Conservation (phyloP, 2,797 vertebrate genomes). For the Malacoraja senta region DNA sequence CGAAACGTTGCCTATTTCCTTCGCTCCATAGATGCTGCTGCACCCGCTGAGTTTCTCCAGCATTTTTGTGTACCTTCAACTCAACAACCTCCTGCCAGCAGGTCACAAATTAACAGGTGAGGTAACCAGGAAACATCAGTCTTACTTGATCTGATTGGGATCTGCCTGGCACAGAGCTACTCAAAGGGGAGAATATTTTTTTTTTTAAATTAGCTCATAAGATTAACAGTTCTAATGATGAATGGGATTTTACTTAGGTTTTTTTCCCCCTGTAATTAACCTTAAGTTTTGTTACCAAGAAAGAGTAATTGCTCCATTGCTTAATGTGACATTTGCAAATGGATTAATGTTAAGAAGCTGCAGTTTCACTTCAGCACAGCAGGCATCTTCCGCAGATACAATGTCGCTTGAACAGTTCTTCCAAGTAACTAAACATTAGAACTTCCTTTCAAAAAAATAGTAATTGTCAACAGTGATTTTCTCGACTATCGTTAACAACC, state of each 20-base stretch:
- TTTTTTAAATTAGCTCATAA: not conserved
- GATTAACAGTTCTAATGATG: not conserved
- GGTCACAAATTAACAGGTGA: not conserved
- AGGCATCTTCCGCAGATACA: not conserved
- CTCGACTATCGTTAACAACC: not conserved
- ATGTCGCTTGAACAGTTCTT: not conserved
- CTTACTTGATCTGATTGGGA: not conserved
- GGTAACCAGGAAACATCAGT: not conserved
- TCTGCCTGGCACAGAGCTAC: not conserved
- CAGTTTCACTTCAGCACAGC: not conserved
- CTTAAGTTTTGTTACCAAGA: not conserved
- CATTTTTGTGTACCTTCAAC: too few species aligned
- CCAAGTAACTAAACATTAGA: not conserved
- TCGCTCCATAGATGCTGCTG: too few species aligned
- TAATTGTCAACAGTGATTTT: not conserved
- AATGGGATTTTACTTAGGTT: not conserved
- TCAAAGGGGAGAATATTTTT: not conserved
- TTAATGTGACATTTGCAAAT: not conserved
- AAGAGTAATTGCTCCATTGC: not conserved
- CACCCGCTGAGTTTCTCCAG: too few species aligned
- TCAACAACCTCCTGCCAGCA: not conserved
- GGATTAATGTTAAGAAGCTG: not conserved
- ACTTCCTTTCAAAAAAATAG: not conserved
- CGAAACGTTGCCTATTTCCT: too few species aligned
- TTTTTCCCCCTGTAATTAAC: not conserved